Base-by-base conservation (phyloP, 2,888 invertebrate genomes). In the Meandrusa payeni region DNA sequence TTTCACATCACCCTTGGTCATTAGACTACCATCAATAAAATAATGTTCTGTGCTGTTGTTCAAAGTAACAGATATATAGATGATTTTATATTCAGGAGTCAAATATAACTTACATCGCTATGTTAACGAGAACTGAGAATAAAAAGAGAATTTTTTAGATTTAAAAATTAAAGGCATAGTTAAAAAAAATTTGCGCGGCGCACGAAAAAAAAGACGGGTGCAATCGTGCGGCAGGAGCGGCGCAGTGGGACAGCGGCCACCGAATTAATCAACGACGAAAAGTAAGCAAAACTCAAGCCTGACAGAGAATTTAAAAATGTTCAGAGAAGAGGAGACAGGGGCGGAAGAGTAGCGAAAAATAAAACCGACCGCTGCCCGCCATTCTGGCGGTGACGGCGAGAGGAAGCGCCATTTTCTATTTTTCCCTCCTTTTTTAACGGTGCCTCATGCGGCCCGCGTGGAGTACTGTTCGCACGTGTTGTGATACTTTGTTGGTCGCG, bases 331-430 rank as follows among this genome's bases (percentile, higher is more conserved):
- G 69, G 67, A 71, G 61, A 67, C 66, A 69, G 63, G 62, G 58
- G 58, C 70, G 75, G 71, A 74, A 73, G 71, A 75, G 70, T 64
- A 69, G 62, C 57, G 61, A 61, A 69, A 73, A 77, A 77, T 68
- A 76, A 81, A 80, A 77, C 59, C 64, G 56, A 59, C 69, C 70
- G 69, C 65, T 42, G 65, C 69, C 71, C 65, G 65, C 74, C 64
- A 81, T 82, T 80, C 82, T 85, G 83, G 48, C 75, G 64, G 75
- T 83, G 85, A 82, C 81, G 81, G 72, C 63, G 76, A 67, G 72
- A 75, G 82, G 74, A 76, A 76, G 67, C 75, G 73, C 69, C 66
- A 73, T 81, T 79, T 80, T 76, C 69, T 69, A 69, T 77, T 73
- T 76, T 64, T 55, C 50, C 52, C 57, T 61, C 61, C 69, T 76